Evolutionary conservation across 2,797 vertebrate species (phyloP).

Genomic region (Sitta carolinensis): DNA sequence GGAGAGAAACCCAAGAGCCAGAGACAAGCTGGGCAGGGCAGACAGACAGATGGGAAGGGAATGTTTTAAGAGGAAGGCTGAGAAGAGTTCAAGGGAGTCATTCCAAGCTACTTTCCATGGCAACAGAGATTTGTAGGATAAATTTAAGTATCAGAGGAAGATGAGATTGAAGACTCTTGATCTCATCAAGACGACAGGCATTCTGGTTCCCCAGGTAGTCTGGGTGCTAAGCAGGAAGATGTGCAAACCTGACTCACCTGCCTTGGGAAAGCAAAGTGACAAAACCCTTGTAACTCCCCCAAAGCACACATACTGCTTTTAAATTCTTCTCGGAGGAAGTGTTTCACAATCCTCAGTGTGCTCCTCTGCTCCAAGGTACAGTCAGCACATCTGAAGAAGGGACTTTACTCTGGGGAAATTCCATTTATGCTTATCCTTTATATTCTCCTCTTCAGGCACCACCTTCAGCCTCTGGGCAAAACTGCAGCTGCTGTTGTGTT

Average conservation of each 20-base stretch:
- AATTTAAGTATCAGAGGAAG: neutral
- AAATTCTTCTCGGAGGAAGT: neutral
- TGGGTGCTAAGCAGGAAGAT: neutral
- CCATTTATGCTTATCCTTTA: neutral
- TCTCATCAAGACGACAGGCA: neutral
- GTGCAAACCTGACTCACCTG: neutral
- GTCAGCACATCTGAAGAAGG: neutral
- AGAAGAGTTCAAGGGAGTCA: neutral
- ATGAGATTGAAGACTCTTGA: neutral
- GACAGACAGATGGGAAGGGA: neutral
- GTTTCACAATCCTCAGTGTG: neutral
- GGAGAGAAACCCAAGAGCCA: neutral
- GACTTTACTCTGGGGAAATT: neutral
- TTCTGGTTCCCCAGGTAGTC: neutral
- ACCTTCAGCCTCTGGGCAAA: neutral
- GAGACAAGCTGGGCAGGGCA: neutral
- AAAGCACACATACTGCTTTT: neutral
- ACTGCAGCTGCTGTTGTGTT: neutral
- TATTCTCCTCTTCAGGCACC: neutral
- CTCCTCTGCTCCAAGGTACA: neutral
- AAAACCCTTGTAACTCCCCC: neutral
- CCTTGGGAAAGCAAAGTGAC: neutral
- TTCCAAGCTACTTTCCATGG: neutral
- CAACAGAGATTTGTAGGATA: conserved; percentile 13
- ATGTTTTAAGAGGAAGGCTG: neutral